phyloP scores from a whole-genome alignment of 2,797 vertebrate genomes.

The Xenentodon cancila region DNA sequence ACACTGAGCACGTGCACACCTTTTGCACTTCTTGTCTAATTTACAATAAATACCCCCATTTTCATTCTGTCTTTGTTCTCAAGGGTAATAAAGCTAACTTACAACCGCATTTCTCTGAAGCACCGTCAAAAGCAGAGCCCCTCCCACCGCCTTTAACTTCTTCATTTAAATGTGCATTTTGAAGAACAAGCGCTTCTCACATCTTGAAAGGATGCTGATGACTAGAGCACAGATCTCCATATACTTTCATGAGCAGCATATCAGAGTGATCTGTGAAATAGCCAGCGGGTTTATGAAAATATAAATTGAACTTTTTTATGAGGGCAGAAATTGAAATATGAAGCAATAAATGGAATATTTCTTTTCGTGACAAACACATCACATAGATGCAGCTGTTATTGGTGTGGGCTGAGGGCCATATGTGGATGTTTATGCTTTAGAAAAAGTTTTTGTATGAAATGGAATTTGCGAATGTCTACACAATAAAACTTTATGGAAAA shows the following conservation, averaged over 20 bases:
- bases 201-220: conserved; percentile 77
- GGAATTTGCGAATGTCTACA: conserved; percentile 25
- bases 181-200: conserved; percentile 72
- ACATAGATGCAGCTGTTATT: conserved; percentile 49
- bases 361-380: conserved; percentile 39
- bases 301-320: conserved; percentile 72
- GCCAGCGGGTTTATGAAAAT: conserved; percentile 77
- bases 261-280: conserved; percentile 69
- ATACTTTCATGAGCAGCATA: conserved; percentile 76
- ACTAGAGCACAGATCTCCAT: conserved; percentile 79
- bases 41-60: conserved; percentile 16
- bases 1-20: neutral
- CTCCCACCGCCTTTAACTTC: conserved; percentile 58
- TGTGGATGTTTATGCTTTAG: conserved; percentile 30
- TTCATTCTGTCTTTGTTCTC: conserved; percentile 54
- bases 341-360: conserved; percentile 67
- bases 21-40: conserved; percentile 2
- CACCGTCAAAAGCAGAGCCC: conserved; percentile 48
- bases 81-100: conserved; percentile 72
- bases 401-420: conserved; percentile 30
- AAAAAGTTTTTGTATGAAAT: conserved; percentile 43
- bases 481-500: conserved; percentile 45
- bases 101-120: conserved; percentile 46
- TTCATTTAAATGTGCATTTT: conserved; percentile 80
- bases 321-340: conserved; percentile 55